Conservation (phyloP, 2,113 vertebrate genomes). For the Uria aalge region DNA sequence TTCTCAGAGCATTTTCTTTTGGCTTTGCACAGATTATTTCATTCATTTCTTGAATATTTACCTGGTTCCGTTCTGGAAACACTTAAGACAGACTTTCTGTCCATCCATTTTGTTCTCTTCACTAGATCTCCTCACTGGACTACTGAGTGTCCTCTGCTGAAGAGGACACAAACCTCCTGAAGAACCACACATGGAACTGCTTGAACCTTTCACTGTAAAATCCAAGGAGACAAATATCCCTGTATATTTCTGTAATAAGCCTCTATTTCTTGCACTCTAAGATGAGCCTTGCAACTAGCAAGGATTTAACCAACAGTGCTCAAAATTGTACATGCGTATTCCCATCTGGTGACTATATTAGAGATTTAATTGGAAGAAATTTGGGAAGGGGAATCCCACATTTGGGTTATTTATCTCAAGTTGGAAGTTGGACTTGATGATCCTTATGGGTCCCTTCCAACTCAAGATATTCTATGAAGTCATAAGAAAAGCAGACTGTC, state of each 20-base stretch:
- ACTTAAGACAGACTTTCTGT: not conserved
- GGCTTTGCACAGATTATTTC: not conserved
- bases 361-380: not conserved
- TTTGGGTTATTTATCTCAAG: not conserved
- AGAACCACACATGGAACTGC: not conserved
- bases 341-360: not conserved
- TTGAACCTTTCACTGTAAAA: not conserved
- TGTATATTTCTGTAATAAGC: not conserved
- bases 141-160: not conserved
- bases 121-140: not conserved
- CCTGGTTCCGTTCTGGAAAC: not conserved
- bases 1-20: not conserved
- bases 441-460: not conserved
- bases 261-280: not conserved
- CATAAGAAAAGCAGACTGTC: constrained; percentile 16
- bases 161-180: not conserved
- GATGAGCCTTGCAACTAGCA: not conserved
- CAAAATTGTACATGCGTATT: not conserved
- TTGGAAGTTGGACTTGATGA: not conserved
- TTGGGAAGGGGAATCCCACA: not conserved
- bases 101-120: not conserved
- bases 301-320: not conserved
- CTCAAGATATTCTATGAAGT: not conserved
- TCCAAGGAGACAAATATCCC: not conserved
- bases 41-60: not conserved